phyloP scores from a whole-genome alignment of 2,797 vertebrate species.

The Acestrorhynchus altus region DNA sequence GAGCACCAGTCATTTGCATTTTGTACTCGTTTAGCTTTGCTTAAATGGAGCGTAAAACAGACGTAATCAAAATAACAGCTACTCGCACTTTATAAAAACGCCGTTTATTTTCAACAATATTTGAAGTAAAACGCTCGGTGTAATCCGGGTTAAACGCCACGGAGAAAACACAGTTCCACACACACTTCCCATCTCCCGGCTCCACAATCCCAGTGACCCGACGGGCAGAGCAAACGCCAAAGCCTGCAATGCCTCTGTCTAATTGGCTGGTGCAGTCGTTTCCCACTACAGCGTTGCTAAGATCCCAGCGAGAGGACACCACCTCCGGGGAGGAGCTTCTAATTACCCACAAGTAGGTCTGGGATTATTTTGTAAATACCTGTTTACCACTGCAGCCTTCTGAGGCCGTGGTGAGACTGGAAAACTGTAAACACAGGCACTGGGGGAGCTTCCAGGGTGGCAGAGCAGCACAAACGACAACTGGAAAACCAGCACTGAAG shows the following conservation, averaged over 20 bases:
- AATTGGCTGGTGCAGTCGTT: constrained; percentile 66
- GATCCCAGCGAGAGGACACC: constrained; percentile 64
- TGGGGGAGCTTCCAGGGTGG: constrained; percentile 27
- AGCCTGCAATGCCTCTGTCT: constrained; percentile 53
- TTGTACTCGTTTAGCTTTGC: neutral
- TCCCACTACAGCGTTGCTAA: constrained; percentile 57
- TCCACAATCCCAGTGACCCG: constrained; percentile 2
- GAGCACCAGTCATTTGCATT: neutral
- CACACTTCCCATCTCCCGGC: neutral
- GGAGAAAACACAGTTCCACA: neutral
- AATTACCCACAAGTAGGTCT: constrained; percentile 76
- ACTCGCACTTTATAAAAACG: neutral
- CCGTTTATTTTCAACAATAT: neutral
- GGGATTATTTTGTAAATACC: constrained; percentile 87
- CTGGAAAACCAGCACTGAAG: neutral
- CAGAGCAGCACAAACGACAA: neutral
- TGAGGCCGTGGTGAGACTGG: constrained; percentile 42
- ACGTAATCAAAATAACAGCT: constrained; percentile 1
- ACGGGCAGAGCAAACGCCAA: neutral
- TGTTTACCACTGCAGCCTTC: constrained; percentile 73
- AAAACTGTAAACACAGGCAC: constrained; percentile 54
- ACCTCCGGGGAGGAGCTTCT: constrained; percentile 68
- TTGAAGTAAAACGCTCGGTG: neutral
- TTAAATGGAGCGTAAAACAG: neutral
- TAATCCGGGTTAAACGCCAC: neutral